Evolutionary conservation across 1,140 invertebrate species (phyloP), one percentile per base, ranked within the genome.

Genomic region (Zaprionus kolodkinae): DNA sequence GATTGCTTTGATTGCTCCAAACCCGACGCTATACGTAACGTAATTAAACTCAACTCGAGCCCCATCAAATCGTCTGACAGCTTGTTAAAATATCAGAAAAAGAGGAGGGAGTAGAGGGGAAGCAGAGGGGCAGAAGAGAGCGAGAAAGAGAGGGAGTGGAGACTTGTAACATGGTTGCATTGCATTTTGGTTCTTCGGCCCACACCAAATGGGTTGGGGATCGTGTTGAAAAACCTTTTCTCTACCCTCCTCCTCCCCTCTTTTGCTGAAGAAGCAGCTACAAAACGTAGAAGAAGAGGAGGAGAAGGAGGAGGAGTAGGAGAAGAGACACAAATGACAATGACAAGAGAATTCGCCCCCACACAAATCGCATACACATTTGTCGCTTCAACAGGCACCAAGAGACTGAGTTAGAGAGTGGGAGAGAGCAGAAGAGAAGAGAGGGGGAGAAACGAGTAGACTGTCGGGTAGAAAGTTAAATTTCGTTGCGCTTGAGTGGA

Each of bases 381-480:
- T 87, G 80, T 87, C 84, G 84, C 84, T 84, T 88, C 71, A 88
- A 56, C 84, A 75, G 68, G 56, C 84, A 83, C 84, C 73, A 10
- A 84, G 73, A 80, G 12, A 40, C 3, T 7, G 6, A 21, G 52
- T 43, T 50, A 45, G 62, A 17, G 48, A 45, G 21, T 43, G 33
- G 45, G 17, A 35, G 15, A 64, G 60, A 45, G 17, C n/a, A 11
- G 35, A 30, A 30, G 13, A 48, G 55, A 30, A 43, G 40, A 43
- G 15, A 43, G 40, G 15, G 40, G n/a, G 2, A 21, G 27, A 25
- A 25, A 50, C 17, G 66, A 56, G 60, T 43, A 60, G 30, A 10
- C 5, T 1, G 6, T n/a, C 6, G 33, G 33, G n/a, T 7, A 30
- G 27, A 50, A 50, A 50, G 45, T 50, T 50, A 25, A 50, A 48